Base-by-base conservation (phyloP, 2,113 vertebrate genomes). In the Propithecus coquereli region DNA sequence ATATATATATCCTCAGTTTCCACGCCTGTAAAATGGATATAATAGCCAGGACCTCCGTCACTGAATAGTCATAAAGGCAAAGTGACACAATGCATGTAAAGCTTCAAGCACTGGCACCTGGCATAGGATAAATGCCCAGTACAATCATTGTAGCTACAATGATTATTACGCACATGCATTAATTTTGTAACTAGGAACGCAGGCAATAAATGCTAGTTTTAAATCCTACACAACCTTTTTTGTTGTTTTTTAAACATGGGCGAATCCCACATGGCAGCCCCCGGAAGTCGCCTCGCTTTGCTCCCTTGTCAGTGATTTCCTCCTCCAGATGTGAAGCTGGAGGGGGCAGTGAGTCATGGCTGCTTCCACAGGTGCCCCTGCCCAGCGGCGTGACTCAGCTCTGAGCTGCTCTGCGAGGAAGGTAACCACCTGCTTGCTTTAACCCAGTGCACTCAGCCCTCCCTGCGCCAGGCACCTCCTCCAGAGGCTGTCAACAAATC, bases 321-420 rank as follows among this genome's bases (percentile, higher is more conserved):
- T 92, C 95, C 88, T 83, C 85, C 91, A 74, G 81, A 34, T 79
- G 87, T 25, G 77, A 93, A 81, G n/a, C n/a, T 52, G 71, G 66
- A 92, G 88, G 80, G 10, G 16, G 40, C 18, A 2, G 7, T 88
- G 90, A 96, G 47, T 94, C 86, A 93, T 1, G 2, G 27, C 82
- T 47, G 27, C 43, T 66, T 68, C 50, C n/a, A 70, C 70, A 71
- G 70, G 77, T 88, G 96, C 65, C 90, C 74, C 93, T 74, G 45
- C 71, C 52, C 66, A 10, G 52, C 14, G 14, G 50, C 14, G 63
- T 61, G 73, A 68, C 23, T 82, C 61, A 25, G 65, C 34, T 59
- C 71, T 47, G 50, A 43, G 37, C 37, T 61, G 79, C 65, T 71
- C 22, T 65, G 20, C 1, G 1, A 25, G 63, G 80, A 74, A 66